Base-by-base conservation (phyloP, 2,888 invertebrate species). In the Sesia bembeciformis region DNA sequence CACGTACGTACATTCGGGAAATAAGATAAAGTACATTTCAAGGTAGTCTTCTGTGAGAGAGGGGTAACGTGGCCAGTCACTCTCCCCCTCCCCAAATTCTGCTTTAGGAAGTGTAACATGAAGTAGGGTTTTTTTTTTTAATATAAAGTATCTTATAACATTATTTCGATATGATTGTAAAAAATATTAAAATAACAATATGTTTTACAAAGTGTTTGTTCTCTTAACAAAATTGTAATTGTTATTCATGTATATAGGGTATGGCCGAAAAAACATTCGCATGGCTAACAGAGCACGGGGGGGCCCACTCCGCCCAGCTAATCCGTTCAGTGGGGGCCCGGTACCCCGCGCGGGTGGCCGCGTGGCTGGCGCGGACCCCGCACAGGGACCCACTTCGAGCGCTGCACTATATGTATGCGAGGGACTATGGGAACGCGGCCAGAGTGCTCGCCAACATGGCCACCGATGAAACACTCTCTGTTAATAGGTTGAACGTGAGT, bases 401-500 rank as follows among this genome's bases (percentile, higher is more conserved):
- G 53, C 64, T 66, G 65, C 75, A 59, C 52, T 63, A 60, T 57
- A 66, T 72, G 54, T 56, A 40, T 4, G 64, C 56, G 49, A 57
- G 57, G 54, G 62, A 52, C 58, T 8, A 58, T 49, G 40, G 59
- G 51, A 73, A 72, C 3, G 51, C 52, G 3, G 60, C 56, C 49
- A 57, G 46, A 51, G 52, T 43, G 43, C 54, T 58, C 49, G 57
- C 65, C 60, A 84, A 91, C 57, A 76, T 94, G 54, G 93, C 93
- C 0, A 73, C 82, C 42, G 84, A 90, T 8, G 97, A 96, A 78
- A 84, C 76, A 0, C 92, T 93, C 64, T 92, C 92, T 49, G 88
- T 95, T 0, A 85, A 88, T 1, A 87, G 94, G 59, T 94, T 95
- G 78, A 94, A 92, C 75, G 93, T 92, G 40, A 56, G 60, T 61